phyloP scores from a whole-genome alignment of 2,797 vertebrate species.

The Bothrops alternatus region DNA sequence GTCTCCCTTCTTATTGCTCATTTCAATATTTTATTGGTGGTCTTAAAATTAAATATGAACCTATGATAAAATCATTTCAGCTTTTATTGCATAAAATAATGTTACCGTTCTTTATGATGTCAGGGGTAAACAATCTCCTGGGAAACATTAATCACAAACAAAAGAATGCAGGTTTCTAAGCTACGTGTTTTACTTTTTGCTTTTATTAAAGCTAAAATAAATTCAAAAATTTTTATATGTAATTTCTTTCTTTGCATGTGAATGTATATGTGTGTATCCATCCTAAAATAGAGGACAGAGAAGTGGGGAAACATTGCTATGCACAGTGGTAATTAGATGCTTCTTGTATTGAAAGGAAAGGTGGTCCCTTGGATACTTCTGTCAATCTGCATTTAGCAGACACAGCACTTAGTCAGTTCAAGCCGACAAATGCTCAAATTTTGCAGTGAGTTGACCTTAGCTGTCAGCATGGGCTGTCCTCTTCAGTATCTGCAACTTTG shows the following conservation, averaged over 20 bases:
- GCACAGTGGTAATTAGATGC: conserved; percentile 61
- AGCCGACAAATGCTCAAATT: conserved; percentile 36
- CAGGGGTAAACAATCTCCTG: neutral
- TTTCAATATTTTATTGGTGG: neutral
- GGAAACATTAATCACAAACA: neutral
- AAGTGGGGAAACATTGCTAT: conserved; percentile 41
- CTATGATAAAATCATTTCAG: neutral
- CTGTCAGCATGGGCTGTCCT: conserved; percentile 63
- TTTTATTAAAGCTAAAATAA: neutral
- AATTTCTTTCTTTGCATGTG: neutral
- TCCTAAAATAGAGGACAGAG: conserved; percentile 35
- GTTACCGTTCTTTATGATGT: neutral
- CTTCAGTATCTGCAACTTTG: conserved; percentile 48
- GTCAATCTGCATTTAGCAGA: conserved; percentile 66
- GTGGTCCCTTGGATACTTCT: conserved; percentile 55
- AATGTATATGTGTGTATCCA: conserved; percentile 8
- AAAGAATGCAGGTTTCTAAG: neutral
- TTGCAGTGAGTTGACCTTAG: conserved; percentile 60
- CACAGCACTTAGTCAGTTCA: conserved; percentile 52
- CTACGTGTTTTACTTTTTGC: neutral
- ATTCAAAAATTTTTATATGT: neutral
- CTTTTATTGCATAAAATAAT: neutral
- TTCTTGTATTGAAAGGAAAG: conserved; percentile 55
- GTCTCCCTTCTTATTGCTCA: neutral
- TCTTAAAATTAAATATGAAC: neutral